Evolutionary conservation across 1,140 invertebrate genomes (phyloP), one percentile per base, ranked within the genome.

Genomic region (Whitmania pigra): DNA sequence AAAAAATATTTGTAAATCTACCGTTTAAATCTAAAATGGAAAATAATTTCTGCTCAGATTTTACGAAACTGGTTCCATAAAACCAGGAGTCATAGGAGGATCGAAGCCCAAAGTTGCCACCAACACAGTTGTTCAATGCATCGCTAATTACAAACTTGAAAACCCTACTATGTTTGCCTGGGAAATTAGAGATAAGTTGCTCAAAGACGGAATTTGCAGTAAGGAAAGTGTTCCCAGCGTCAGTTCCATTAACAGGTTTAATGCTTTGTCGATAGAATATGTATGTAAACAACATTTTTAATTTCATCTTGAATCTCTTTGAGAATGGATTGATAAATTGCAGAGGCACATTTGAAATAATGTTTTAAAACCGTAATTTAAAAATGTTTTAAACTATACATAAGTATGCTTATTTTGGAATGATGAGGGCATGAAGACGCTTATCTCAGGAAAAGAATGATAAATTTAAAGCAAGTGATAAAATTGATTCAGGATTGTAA

Each of bases 121-220:
- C 0, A 94, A 94, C 0, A 91, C 92, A 63, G 96, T 99, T 18
- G 95, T 99, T 27, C 93, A 97, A 79, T 93, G 94, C 60, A 99
- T 99, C 75, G 92, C 94, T 0, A 91, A 92, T 75, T 99, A 99
- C 86, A 99, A 99, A 82, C 86, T 92, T 74, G 93, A 97, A 82
- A 98, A 98, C 84, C 95, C 95, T 0, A 99, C 95, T 22, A 97
- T 99, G 94, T 99, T 99, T 82, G 95, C 95, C 4, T 99, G 95
- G 96, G 96, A 99, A 83, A 99, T 99, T 78, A 85, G 96, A 54
- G 94, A 99, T 84, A 87, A 94, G 83, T 87, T 99, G 76, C 86
- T 99, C 71, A 89, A 93, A 2, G 96, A 99, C 81, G 91, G 90
- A 53, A 94, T 99, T 78, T 99, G 96, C 83, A 93, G 93, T 71